Percentiles rank a stretch among this genome's conserved stretches.
Conservation (phyloP, 2,797 vertebrate genomes). For the Nasua narica region DNA sequence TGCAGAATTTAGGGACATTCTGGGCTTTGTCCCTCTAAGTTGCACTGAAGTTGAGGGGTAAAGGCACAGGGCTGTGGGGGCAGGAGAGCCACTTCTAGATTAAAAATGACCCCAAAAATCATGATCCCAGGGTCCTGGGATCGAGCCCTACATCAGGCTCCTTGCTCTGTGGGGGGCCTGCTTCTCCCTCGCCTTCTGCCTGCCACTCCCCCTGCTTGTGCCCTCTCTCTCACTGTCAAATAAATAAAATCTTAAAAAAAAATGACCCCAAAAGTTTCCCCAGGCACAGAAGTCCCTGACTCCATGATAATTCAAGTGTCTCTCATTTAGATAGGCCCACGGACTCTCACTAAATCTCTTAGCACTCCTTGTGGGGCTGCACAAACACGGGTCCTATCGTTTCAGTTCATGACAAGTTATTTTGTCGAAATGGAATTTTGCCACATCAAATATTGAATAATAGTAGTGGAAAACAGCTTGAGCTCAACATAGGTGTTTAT, state of each 20-base stretch:
- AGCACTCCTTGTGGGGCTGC: neutral
- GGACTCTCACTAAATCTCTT: neutral
- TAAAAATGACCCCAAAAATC: no score
- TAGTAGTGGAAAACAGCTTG: neutral
- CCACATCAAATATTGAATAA: neutral
- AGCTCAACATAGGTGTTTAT: neutral
- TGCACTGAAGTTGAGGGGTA: neutral
- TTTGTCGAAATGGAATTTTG: neutral
- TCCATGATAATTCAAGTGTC: neutral
- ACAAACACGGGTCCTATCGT: neutral
- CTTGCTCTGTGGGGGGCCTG: no score
- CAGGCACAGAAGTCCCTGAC: neutral
- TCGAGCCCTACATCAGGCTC: no score
- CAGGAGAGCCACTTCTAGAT: neutral
- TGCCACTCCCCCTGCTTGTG: no score
- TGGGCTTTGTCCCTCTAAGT: neutral
- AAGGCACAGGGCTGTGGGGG: neutral
- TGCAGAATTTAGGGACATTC: neutral
- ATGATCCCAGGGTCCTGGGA: no score
- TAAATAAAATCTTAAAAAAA: no score
- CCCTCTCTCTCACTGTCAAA: no score
- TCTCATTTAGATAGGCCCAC: neutral
- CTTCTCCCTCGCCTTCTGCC: no score
- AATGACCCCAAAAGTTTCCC: neutral
- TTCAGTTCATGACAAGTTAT: neutral